These are phyloP conservation scores for Morus bassanus DNA, from an alignment of 2,797 vertebrate genomes.

Conservation along the genomic window DNA sequence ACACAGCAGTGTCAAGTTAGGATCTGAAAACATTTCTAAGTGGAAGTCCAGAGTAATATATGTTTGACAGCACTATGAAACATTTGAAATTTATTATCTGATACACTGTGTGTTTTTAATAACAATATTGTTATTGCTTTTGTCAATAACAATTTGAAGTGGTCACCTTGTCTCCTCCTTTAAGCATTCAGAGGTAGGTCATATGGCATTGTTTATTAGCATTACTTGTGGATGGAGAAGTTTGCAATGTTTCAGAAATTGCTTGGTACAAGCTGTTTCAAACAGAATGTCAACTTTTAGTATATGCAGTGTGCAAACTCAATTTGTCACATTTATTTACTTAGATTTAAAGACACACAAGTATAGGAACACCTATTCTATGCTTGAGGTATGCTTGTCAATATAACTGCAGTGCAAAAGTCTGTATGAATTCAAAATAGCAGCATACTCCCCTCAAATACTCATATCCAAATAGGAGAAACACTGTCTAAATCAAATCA, in stretches of 20 bases:
- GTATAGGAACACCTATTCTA: neutral
- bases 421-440: neutral
- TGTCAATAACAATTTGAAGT: neutral
- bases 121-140: conserved; percentile 7
- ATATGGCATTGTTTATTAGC: neutral
- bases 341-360: neutral
- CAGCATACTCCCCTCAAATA: neutral
- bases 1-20: neutral
- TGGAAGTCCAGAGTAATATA: neutral
- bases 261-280: neutral
- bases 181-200: neutral
- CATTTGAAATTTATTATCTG: conserved; percentile 23
- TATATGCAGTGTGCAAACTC: neutral
- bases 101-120: neutral
- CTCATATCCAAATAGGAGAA: neutral
- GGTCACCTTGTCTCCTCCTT: neutral
- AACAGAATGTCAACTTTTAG: neutral
- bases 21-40: conserved; percentile 9
- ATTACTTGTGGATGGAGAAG: neutral
- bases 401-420: neutral
- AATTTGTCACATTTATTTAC: neutral
- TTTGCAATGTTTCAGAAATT: conserved; percentile 1
- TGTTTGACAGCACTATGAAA: conserved; percentile 30
- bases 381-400: neutral
- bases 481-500: neutral